Conservation (phyloP, 2,797 vertebrate species). For the Lepus townsendii region DNA sequence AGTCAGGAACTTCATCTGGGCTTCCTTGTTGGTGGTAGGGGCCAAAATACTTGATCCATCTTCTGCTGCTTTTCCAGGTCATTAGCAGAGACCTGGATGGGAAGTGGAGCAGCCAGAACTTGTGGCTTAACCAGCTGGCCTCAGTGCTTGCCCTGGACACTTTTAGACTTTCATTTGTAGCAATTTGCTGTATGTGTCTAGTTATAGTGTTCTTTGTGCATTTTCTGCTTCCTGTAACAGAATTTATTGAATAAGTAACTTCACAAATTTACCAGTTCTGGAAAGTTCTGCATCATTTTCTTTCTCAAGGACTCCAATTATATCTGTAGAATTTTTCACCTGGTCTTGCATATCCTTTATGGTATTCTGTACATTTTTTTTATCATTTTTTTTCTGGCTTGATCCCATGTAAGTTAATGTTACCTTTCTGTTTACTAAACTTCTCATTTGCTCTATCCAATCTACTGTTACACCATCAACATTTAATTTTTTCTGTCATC, state of each 20-base stretch:
- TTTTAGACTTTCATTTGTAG: neutral
- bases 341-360: neutral
- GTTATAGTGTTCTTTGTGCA: neutral
- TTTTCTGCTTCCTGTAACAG: neutral
- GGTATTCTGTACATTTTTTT: neutral
- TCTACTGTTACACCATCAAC: neutral
- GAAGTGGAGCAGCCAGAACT: no score
- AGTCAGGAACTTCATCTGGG: no score
- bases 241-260: neutral
- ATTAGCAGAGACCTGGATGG: no score
- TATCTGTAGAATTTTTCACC: neutral
- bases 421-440: neutral
- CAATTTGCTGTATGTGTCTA: neutral
- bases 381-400: neutral
- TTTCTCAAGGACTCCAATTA: neutral
- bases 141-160: neutral
- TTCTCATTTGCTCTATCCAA: neutral
- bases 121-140: no score
- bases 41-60: no score
- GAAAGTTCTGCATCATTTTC: neutral
- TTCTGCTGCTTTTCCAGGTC: no score
- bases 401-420: neutral
- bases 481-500: neutral
- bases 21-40: no score
- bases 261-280: neutral